phyloP scores from a whole-genome alignment of 2,888 invertebrate species.

The Rhingia rostrata region DNA sequence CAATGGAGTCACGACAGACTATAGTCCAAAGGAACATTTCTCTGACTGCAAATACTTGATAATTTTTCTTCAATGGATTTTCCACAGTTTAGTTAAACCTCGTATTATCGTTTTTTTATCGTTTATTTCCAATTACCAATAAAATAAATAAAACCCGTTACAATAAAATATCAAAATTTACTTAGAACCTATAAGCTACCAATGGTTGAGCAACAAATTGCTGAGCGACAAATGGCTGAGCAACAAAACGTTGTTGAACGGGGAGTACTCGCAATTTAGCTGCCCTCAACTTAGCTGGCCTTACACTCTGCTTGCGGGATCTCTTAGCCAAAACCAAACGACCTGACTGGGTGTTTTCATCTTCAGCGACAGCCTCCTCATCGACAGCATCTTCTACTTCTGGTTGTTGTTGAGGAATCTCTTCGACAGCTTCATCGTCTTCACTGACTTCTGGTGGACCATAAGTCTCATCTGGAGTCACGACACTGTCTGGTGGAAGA shows the following conservation, averaged over 20 bases:
- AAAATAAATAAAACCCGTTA: conserved; percentile 15
- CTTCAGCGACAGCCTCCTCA: conserved; percentile 44
- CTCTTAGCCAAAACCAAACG: conserved; percentile 30
- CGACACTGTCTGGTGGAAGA: conserved; percentile 55
- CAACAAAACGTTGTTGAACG: too few relatives aligned
- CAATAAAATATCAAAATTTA: conserved; percentile 30
- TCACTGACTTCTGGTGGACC: conserved; percentile 55
- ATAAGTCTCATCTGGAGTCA: conserved; percentile 50
- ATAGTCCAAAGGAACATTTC: too few relatives aligned
- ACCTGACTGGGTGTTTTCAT: conserved; percentile 31
- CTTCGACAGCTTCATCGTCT: conserved; percentile 14
- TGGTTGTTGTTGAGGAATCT: not conserved
- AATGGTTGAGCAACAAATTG: conserved; percentile 41
- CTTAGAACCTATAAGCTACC: conserved; percentile 26
- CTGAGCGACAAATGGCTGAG: conserved; percentile 28
- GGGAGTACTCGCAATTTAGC: conserved; percentile 34
- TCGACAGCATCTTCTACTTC: not conserved
- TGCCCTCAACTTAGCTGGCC: conserved; percentile 40
- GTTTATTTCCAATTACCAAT: conserved; percentile 7
- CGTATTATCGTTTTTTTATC: too few relatives aligned
- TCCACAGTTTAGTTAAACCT: too few relatives aligned
- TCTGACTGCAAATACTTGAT: too few relatives aligned
- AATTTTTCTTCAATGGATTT: too few relatives aligned
- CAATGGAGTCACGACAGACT: too few relatives aligned
- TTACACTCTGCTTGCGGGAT: conserved; percentile 28